Base-by-base conservation (phyloP, 1,140 invertebrate species). In the Lepidurus arcticus region DNA sequence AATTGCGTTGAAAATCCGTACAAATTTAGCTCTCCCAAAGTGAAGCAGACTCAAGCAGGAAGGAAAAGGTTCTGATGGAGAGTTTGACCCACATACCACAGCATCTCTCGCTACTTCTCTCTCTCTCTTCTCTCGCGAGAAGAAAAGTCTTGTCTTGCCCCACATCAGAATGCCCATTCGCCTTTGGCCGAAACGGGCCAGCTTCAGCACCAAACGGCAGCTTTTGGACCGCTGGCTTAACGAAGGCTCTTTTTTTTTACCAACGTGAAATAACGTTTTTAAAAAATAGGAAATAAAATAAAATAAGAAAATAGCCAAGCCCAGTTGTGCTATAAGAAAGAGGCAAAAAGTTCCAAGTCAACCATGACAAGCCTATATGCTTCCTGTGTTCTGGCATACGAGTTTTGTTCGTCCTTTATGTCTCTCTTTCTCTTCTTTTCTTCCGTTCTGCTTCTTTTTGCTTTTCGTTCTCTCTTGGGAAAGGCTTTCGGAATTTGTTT, bases 41-140 rank as follows among this genome's bases (percentile, higher is more conserved):
- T 65, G 53, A 65, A 65, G 53, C 53, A 21, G 53, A 21, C 13
- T 21, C 16, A 65, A 65, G 53, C 53, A 65, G 53, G 53, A 65
- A 65, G 53, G 53, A 65, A 65, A 65, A 65, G 53, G 53, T 21
- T 65, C 4, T 65, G 53, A 65, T 65, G 53, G 53, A 65, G 53
- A 65, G 53, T 65, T 21, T 65, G 53, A 65, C 53, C 53, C 53
- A 65, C 53, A 65, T 65, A 65, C 53, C 53, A 65, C 53, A 65
- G 53, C 53, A 65, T 65, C 53, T 65, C 21, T 65, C 7, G 53
- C 53, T 65, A 21, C 45, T 47, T 10, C 45, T 47, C 10, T 21
- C 21, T 13, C 9, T 21, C 21, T 13, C 9, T 65, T 65, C 53
- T 65, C 53, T 65, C 53, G 5, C 53, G 53, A 65, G 53, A 65